Evolutionary conservation across 2,113 vertebrate genomes (phyloP).

Genomic region (Sprattus sprattus): DNA sequence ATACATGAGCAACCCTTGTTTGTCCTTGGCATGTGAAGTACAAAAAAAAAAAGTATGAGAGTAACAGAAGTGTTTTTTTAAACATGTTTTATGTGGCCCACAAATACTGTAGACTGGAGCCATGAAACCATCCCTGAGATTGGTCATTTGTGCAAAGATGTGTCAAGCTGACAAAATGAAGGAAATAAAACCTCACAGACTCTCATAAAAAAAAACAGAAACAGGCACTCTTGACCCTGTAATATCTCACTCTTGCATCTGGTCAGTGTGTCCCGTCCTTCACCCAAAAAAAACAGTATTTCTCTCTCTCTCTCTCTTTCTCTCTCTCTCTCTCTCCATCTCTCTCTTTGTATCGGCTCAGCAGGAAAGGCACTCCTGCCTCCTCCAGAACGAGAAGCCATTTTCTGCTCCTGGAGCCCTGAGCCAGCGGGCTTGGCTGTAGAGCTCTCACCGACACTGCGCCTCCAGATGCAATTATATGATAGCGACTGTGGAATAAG

Average conservation of each 20-base stretch:
- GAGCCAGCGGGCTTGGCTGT: not conserved
- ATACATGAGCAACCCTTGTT: not conserved
- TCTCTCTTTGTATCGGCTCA: not conserved
- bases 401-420: not conserved
- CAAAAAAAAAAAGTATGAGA: not conserved
- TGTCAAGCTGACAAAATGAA: not conserved
- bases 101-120: too few species aligned
- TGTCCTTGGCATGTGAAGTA: not conserved
- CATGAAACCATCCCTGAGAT: not conserved
- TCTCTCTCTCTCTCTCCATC: not conserved
- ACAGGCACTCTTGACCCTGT: not conserved
- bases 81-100: too few species aligned
- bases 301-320: too few species aligned
- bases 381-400: not conserved
- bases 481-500: not conserved
- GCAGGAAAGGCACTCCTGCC: not conserved
- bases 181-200: not conserved
- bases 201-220: not conserved
- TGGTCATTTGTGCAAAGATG: not conserved
- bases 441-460: not conserved
- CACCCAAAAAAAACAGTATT: not conserved
- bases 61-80: not conserved
- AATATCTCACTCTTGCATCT: not conserved
- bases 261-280: not conserved
- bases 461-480: slow-evolving; percentile 18